Base-by-base conservation (phyloP, 2,888 invertebrate species). In the Bhutanitis thaidina region DNA sequence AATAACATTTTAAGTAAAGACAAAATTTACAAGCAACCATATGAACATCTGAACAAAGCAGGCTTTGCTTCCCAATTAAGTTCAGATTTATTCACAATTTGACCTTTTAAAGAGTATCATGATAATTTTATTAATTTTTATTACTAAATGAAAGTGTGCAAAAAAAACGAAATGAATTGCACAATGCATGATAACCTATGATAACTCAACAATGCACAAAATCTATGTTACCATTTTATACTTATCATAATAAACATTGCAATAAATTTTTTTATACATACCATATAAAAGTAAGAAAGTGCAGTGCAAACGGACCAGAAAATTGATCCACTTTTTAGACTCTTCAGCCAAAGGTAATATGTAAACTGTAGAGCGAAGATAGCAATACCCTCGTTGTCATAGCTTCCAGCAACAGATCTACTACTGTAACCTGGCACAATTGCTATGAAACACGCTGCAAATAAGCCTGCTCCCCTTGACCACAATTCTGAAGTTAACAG, bases 341-440 rank as follows among this genome's bases (percentile, higher is more conserved):
- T 95, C 78, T 98, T 98, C 43, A 99, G 95, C 99, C 99, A 99
- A 43, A 99, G 90, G 76, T 94, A 99, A 77, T 99, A 99, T 1
- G 99, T 99, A 77, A 99, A 97, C 90, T 99, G 99, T 46, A 99
- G 91, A 1, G 99, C 99, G 90, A 99, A 99, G 68, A 99, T 99
- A 46, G 99, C 99, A 74, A 99, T 99, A 58, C 99, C 99, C 88
- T 99, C 99, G 88, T 99, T 99, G 77, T 99, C 99, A 78, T 99
- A 99, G 69, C 98, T 99, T 20, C 99, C 99, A 29, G 99, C 99
- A 10, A 99, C 99, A 0, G 99, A 99, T 54, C 99, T 93, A 72
- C 98, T 98, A 63, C 99, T 99, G 85, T 99, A 99, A 49, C 99
- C 99, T 39, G 99, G 99, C 30, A 99, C 96, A 66, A 99, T 98